These are phyloP conservation scores for Paralvinella palmiformis DNA, from an alignment of 1,140 invertebrate genomes.

Conservation along the genomic window DNA sequence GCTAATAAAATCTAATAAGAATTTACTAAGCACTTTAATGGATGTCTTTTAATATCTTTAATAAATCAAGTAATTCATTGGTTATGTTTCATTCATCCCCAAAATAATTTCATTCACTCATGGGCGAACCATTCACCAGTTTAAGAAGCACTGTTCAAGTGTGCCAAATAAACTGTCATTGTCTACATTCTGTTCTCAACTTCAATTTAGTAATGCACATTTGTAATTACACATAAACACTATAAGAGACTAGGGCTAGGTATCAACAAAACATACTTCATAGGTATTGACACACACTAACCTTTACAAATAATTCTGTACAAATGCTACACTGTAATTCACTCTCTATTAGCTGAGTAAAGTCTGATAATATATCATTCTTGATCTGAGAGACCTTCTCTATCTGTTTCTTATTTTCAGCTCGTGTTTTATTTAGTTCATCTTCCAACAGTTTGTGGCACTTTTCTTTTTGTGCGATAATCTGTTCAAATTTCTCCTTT, in stretches of 20 bases:
- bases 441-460: constrained; percentile 41
- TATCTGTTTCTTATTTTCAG: constrained; percentile 36
- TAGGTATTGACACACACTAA: constrained; percentile 12
- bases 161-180: background rate
- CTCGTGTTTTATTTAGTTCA: constrained; percentile 36
- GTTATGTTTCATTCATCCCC: too few relatives aligned
- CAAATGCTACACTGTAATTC: constrained; percentile 74
- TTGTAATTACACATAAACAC: background rate
- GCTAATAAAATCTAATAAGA: too few relatives aligned
- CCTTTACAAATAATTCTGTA: constrained; percentile 65
- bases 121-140: background rate
- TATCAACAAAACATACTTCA: background rate
- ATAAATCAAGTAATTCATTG: too few relatives aligned
- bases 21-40: too few relatives aligned
- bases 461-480: constrained; percentile 39
- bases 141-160: background rate
- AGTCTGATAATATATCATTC: constrained; percentile 53
- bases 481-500: constrained; percentile 33
- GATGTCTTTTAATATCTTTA: too few relatives aligned
- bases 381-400: constrained; percentile 43
- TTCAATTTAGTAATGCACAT: background rate
- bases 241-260: background rate
- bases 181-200: background rate
- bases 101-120: background rate
- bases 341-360: constrained; percentile 62